phyloP scores from a whole-genome alignment of 2,113 vertebrate genomes.

The Dinomys branickii region DNA sequence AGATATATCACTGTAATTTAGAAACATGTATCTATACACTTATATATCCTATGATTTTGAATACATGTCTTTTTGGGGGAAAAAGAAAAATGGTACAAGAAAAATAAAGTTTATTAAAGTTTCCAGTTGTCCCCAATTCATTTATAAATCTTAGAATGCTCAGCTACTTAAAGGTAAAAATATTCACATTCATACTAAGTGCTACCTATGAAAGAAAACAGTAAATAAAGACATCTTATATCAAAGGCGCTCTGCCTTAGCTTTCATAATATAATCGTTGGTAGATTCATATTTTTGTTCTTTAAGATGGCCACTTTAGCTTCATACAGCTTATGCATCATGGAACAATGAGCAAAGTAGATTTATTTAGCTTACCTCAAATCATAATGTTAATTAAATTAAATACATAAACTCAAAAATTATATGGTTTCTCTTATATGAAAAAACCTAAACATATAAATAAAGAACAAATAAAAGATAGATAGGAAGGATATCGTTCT shows the following conservation, averaged over 20 bases:
- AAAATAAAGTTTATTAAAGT: constrained; percentile 34
- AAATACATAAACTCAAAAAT: background rate
- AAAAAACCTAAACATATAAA: background rate
- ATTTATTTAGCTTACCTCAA: background rate
- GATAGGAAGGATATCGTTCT: background rate
- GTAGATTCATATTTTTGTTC: constrained; percentile 32
- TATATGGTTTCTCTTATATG: background rate
- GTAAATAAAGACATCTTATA: background rate
- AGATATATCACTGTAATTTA: background rate
- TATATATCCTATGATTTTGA: background rate
- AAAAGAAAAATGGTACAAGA: background rate
- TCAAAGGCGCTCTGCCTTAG: background rate
- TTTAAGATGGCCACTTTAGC: constrained; percentile 24
- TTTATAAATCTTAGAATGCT: background rate
- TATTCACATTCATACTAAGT: background rate
- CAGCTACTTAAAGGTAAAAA: background rate
- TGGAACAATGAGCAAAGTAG: background rate
- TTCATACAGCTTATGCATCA: background rate
- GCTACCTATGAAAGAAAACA: constrained; percentile 5
- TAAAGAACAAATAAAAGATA: background rate
- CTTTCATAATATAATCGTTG: background rate
- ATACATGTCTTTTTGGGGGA: background rate
- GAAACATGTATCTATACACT: background rate
- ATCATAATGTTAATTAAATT: background rate
- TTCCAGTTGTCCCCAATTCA: background rate